phyloP scores from a whole-genome alignment of 1,140 invertebrate species.

The Bombus consobrinus region DNA sequence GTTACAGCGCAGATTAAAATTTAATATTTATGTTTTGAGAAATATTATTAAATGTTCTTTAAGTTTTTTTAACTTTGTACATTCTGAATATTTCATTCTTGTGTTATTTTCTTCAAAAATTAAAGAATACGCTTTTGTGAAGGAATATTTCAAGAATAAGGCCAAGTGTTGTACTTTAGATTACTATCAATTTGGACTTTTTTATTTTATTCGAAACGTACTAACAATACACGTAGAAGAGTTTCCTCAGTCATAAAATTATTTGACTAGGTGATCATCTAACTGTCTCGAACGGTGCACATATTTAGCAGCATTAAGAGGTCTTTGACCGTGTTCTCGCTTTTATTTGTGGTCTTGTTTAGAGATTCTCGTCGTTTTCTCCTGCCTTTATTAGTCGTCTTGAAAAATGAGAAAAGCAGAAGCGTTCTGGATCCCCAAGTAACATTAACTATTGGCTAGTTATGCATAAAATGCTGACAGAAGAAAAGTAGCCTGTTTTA shows the following conservation, averaged over 20 bases:
- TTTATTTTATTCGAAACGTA: neutral
- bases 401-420: neutral
- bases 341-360: conserved; percentile 11
- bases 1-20: neutral
- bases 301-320: neutral
- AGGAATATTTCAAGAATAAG: too few species aligned
- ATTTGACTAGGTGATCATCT: neutral
- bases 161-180: too few species aligned
- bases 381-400: neutral
- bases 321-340: neutral
- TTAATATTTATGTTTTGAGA: too few species aligned
- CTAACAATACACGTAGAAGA: neutral
- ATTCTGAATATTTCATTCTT: too few species aligned
- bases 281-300: neutral
- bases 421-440: neutral
- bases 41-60: too few species aligned
- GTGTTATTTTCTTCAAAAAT: too few species aligned
- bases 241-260: neutral
- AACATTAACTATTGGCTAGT: conserved; percentile 4
- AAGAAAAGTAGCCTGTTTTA: conserved; percentile 16
- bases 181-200: too few species aligned
- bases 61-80: too few species aligned
- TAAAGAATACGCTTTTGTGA: too few species aligned
- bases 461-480: neutral
- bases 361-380: neutral